phyloP scores from a whole-genome alignment of 2,797 vertebrate species.

The Chelidonichthys spinosus region DNA sequence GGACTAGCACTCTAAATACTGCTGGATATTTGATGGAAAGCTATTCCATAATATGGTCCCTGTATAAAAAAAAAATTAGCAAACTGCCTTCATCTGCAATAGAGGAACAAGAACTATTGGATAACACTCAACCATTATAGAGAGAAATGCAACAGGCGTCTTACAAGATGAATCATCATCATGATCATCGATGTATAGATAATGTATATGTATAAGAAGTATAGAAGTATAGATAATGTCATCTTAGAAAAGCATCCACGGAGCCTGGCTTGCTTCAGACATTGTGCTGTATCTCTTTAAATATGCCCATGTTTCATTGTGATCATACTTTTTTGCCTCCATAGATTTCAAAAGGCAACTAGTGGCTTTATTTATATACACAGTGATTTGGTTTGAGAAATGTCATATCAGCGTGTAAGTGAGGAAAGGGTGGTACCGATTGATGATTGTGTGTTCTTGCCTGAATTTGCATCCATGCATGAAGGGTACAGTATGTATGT shows the following conservation, averaged over 20 bases:
- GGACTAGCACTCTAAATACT: too few species aligned
- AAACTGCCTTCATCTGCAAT: not conserved
- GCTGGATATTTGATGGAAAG: too few species aligned
- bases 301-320: slow-evolving; percentile 1
- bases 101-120: not conserved
- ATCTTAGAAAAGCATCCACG: not conserved
- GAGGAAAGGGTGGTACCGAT: not conserved
- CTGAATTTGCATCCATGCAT: slow-evolving; percentile 13
- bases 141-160: not conserved
- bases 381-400: slow-evolving; percentile 3
- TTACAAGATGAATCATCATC: not conserved
- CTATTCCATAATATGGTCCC: too few species aligned
- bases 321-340: not conserved
- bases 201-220: too few species aligned
- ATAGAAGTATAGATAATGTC: too few species aligned
- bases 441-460: not conserved
- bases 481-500: slow-evolving; percentile 1
- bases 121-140: not conserved
- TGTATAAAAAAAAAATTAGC: too few species aligned
- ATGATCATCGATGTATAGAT: too few species aligned
- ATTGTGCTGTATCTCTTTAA: slow-evolving; percentile 4
- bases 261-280: not conserved
- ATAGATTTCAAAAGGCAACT: not conserved
- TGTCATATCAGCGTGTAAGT: not conserved
- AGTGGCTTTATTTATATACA: not conserved